Conservation (phyloP, 2,888 invertebrate genomes). For the Chaetoderma sp. region DNA sequence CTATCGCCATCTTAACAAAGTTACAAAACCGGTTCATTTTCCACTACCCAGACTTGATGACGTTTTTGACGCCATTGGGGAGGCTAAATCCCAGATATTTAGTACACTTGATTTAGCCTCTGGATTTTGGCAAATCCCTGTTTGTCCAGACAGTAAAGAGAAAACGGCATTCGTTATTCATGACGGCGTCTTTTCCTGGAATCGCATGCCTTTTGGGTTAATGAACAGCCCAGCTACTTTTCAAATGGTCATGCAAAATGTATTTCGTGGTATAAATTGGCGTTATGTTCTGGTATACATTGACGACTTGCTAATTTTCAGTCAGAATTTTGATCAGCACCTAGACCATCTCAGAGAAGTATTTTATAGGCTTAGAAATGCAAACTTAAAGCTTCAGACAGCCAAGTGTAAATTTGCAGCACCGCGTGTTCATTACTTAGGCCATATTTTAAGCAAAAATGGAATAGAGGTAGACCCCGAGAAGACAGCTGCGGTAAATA, state of each 20-base stretch:
- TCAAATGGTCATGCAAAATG: slow-evolving; percentile 35
- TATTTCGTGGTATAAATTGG: slow-evolving; percentile 34
- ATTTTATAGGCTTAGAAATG: no score
- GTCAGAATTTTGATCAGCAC: no score
- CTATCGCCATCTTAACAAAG: slow-evolving; percentile 30
- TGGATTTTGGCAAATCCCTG: slow-evolving; percentile 29
- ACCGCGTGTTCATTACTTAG: neutral
- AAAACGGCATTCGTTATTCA: slow-evolving; percentile 38
- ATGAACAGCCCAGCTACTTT: slow-evolving; percentile 35
- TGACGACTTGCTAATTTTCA: slow-evolving; percentile 36
- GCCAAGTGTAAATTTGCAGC: slow-evolving; percentile 8
- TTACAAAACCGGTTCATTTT: slow-evolving; percentile 31
- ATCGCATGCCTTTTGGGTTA: slow-evolving; percentile 34
- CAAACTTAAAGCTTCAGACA: slow-evolving; percentile 3
- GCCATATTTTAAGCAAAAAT: slow-evolving; percentile 5
- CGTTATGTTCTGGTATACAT: slow-evolving; percentile 31
- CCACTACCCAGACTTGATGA: slow-evolving; percentile 34
- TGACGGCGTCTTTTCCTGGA: slow-evolving; percentile 32
- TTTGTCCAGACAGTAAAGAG: slow-evolving; percentile 31
- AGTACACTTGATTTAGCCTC: slow-evolving; percentile 34
- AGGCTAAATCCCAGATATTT: slow-evolving; percentile 32
- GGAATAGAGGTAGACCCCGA: slow-evolving; percentile 1
- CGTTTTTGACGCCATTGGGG: slow-evolving; percentile 36
- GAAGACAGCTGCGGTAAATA: no score
- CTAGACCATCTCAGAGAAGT: no score